Evolutionary conservation across 2,888 invertebrate species (phyloP).

Genomic region (Andrena minutula): DNA sequence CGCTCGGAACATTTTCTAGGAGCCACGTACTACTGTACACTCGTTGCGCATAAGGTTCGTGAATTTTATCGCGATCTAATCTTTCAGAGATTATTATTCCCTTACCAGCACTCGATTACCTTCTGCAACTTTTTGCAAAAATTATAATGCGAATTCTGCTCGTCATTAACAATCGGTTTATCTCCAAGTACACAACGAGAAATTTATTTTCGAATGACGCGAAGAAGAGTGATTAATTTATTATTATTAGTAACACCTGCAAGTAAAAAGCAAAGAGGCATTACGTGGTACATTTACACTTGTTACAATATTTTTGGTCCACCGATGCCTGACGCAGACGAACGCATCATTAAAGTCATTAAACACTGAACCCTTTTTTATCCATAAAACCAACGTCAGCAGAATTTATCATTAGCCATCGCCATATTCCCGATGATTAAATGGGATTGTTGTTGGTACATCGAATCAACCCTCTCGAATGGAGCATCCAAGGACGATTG

Average conservation of each 20-base stretch:
- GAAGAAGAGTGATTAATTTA: neutral
- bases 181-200: neutral
- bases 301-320: neutral
- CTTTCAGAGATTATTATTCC: neutral
- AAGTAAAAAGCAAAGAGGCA: neutral
- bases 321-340: neutral
- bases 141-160: no score
- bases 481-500: neutral
- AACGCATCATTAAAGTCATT: neutral
- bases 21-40: slow-evolving; percentile 4
- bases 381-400: neutral
- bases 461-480: neutral
- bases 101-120: neutral
- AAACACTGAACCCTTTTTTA: neutral
- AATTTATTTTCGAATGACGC: neutral
- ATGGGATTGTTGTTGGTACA: neutral
- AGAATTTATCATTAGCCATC: neutral
- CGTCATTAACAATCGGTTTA: neutral
- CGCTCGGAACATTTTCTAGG: slow-evolving; percentile 14
- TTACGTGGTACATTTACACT: neutral
- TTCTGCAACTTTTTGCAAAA: neutral
- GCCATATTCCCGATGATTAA: neutral
- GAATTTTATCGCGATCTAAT: slow-evolving; percentile 39
- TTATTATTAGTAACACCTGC: neutral
- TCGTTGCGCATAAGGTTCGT: slow-evolving; percentile 3